phyloP scores from a whole-genome alignment of 1,140 invertebrate genomes.

The Drosophila orosa region DNA sequence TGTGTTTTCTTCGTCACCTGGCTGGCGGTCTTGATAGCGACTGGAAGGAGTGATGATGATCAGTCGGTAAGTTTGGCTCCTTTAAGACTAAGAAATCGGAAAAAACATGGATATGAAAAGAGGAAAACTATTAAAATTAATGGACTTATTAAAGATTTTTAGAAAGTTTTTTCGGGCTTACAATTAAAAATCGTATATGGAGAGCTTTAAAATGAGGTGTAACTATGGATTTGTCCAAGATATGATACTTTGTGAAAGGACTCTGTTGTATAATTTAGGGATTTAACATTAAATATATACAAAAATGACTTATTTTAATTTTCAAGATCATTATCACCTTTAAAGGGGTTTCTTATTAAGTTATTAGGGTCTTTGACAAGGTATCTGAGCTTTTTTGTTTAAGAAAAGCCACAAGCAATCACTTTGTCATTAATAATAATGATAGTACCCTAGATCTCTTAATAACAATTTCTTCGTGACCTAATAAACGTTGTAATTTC shows the following conservation, averaged over 20 bases:
- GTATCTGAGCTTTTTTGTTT: neutral
- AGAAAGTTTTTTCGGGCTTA: neutral
- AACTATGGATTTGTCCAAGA: neutral
- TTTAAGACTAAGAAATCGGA: neutral
- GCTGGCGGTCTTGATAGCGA: conserved; percentile 30
- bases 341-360: neutral
- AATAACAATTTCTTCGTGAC: no score
- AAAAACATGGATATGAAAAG: no score
- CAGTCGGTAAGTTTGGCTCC: conserved; percentile 36
- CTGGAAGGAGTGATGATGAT: conserved; percentile 34
- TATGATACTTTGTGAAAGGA: neutral
- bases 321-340: neutral
- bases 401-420: no score
- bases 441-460: no score
- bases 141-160: neutral
- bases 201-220: neutral
- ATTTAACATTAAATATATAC: neutral
- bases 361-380: neutral
- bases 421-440: no score
- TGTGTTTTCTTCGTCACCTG: conserved; percentile 52
- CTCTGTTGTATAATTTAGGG: neutral
- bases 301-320: neutral
- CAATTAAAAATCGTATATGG: no score
- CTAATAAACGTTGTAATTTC: neutral
- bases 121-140: neutral